A percentile compares a stretch with the other conserved stretches of the same genome.
These are phyloP conservation scores for Drosophila lacicola DNA, from an alignment of 2,888 invertebrate species.

Conservation along the genomic window DNA sequence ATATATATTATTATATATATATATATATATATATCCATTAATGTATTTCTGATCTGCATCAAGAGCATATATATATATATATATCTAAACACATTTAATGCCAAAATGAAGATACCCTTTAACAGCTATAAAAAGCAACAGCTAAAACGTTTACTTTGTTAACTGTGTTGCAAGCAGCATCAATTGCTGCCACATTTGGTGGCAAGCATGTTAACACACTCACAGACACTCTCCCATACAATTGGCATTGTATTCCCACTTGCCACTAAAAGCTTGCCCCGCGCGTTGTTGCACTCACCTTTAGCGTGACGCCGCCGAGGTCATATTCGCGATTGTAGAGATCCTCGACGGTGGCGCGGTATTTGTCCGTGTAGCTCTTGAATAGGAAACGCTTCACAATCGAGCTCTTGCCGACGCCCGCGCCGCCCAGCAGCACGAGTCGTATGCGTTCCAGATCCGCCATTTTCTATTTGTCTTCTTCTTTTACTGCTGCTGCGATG, in stretches of 20 bases:
- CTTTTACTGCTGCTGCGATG: constrained; percentile 12
- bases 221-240: background rate
- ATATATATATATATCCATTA: too few species aligned
- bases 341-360: constrained; percentile 95
- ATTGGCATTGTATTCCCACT: constrained; percentile 11
- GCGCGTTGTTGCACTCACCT: constrained; percentile 85
- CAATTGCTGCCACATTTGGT: background rate
- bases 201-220: background rate
- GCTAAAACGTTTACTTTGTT: constrained; percentile 2
- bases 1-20: too few species aligned
- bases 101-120: too few species aligned
- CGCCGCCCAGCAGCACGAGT: constrained; percentile 92
- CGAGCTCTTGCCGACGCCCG: constrained; percentile 94
- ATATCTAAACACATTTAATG: too few species aligned
- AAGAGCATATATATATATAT: too few species aligned
- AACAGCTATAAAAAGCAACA: background rate
- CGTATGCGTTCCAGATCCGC: constrained; percentile 92
- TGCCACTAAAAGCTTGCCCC: constrained; percentile 14
- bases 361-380: constrained; percentile 92
- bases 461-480: constrained; percentile 84
- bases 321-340: constrained; percentile 94
- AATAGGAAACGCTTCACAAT: constrained; percentile 92
- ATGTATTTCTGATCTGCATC: too few species aligned
- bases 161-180: constrained; percentile 8
- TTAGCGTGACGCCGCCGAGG: constrained; percentile 91